A percentile compares a stretch with the other conserved stretches of the same genome.
phyloP scores from a whole-genome alignment of 2,113 vertebrate genomes.

The zebrafish (Danio rerio) region GRCz12tu NC_133181.1:33836001-33836500 shows the following conservation, averaged over 20 bases:
- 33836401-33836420: neutral
- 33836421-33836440: neutral
- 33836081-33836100: too few relatives aligned
- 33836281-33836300: constrained; percentile 23
- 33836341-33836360: constrained; percentile 29
- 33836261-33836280: constrained; percentile 39
- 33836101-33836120: too few relatives aligned
- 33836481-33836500: too few relatives aligned
- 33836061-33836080: too few relatives aligned
- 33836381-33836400: neutral
- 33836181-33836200: constrained; percentile 4
- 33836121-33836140: too few relatives aligned
- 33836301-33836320: neutral
- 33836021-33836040: too few relatives aligned
- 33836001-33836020: too few relatives aligned
- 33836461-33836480: neutral
- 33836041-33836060: too few relatives aligned
- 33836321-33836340: constrained; percentile 19
- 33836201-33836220: constrained; percentile 21
- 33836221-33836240: constrained; percentile 13
- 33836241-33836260: constrained; percentile 26
- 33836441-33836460: neutral
- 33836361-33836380: neutral
- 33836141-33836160: constrained; percentile 43
- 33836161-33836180: neutral